Conservation (phyloP, 2,888 invertebrate genomes). For the Onthophagus sagittarius region DNA sequence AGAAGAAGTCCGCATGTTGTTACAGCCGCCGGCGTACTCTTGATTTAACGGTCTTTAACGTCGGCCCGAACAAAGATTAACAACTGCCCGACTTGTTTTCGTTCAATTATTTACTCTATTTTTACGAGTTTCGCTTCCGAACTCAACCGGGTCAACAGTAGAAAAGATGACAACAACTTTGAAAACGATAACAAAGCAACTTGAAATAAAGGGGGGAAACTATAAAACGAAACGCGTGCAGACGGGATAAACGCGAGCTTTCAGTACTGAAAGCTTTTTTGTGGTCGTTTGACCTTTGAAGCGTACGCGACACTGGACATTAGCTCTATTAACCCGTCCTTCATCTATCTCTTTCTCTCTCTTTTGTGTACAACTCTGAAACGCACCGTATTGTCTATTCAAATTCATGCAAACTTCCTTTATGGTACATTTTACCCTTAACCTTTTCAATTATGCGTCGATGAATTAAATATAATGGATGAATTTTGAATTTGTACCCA, state of each 20-base stretch:
- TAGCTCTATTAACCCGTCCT: slow-evolving; percentile 1
- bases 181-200: too few relatives aligned
- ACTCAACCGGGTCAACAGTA: not conserved
- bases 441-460: not conserved
- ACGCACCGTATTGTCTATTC: slow-evolving; percentile 2
- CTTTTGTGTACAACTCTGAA: not conserved
- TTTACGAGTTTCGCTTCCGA: slow-evolving; percentile 1
- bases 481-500: not conserved
- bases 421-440: slow-evolving; percentile 12
- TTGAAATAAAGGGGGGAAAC: not conserved
- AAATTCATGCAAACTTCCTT: slow-evolving; percentile 5
- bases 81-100: slow-evolving; percentile 4
- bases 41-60: slow-evolving; percentile 15
- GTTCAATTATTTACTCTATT: slow-evolving; percentile 11
- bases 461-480: not conserved
- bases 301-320: not conserved
- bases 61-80: slow-evolving; percentile 10
- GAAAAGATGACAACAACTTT: not conserved
- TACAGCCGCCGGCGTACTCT: slow-evolving; percentile 3
- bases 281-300: slow-evolving; percentile 24
- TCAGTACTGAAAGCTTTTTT: slow-evolving; percentile 25
- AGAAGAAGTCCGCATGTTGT: slow-evolving; percentile 19
- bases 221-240: slow-evolving; percentile 3
- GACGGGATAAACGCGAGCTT: slow-evolving; percentile 26
- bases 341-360: not conserved